These are phyloP conservation scores for Caenorhabditis becei DNA, from an alignment of 2,888 invertebrate species.

Conservation along the genomic window DNA sequence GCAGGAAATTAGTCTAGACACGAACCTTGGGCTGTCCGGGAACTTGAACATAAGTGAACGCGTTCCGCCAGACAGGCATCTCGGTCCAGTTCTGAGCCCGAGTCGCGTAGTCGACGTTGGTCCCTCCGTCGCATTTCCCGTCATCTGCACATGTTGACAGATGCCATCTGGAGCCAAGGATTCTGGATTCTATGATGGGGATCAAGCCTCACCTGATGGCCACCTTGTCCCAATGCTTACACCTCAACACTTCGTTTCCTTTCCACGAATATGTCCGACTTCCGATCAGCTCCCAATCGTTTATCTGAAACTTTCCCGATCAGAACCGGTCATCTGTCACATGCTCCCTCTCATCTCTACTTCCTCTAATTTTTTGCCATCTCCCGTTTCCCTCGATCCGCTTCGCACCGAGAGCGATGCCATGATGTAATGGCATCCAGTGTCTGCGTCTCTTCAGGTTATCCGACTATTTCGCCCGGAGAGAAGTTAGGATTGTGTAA, in stretches of 20 bases:
- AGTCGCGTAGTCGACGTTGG: conserved; percentile 67
- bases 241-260: conserved; percentile 66
- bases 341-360: conserved; percentile 20
- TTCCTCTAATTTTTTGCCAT: conserved; percentile 30
- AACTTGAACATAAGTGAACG: conserved; percentile 71
- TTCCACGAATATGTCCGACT: conserved; percentile 70
- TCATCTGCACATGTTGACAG: conserved; percentile 61
- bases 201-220: conserved; percentile 63
- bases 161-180: conserved; percentile 66
- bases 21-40: conserved; percentile 48
- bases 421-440: conserved; percentile 55
- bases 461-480: conserved; percentile 1
- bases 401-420: conserved; percentile 29
- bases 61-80: conserved; percentile 70
- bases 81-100: conserved; percentile 60
- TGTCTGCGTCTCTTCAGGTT: conserved; percentile 43
- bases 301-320: conserved; percentile 54
- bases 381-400: conserved; percentile 10
- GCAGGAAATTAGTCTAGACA: neutral
- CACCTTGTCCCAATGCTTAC: conserved; percentile 73
- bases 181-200: neutral
- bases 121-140: conserved; percentile 64
- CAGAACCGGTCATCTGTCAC: conserved; percentile 12
- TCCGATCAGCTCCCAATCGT: conserved; percentile 73
- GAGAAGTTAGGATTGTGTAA: conserved; percentile 60